A percentile compares a stretch with the other conserved stretches of the same genome.
Evolutionary conservation across 2,888 invertebrate genomes (phyloP).

Genomic region (Xestia c-nigrum): DNA sequence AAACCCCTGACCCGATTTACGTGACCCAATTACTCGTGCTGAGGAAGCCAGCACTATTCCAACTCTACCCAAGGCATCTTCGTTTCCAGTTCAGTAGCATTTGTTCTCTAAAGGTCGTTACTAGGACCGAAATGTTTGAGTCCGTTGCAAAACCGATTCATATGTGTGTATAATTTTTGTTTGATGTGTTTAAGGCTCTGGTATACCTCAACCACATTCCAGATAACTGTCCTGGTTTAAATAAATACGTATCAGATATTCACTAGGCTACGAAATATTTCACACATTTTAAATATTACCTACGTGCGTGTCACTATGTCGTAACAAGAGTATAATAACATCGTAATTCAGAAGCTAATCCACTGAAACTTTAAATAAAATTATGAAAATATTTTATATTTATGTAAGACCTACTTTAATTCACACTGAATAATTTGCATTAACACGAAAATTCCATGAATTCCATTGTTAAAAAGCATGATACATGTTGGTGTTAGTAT

Average conservation of each 20-base stretch:
- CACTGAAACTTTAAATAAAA: constrained; percentile 40
- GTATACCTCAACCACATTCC: background rate
- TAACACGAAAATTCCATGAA: constrained; percentile 5
- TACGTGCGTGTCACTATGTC: constrained; percentile 32
- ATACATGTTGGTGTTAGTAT: background rate
- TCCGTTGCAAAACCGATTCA: background rate
- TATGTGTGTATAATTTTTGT: background rate
- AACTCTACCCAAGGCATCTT: constrained; percentile 15
- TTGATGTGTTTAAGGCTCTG: background rate
- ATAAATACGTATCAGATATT: background rate
- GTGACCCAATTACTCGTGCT: constrained; percentile 25
- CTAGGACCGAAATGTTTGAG: background rate
- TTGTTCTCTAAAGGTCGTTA: background rate
- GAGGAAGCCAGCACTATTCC: background rate
- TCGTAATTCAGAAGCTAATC: constrained; percentile 44
- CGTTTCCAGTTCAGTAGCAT: constrained; percentile 35
- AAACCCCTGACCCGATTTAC: constrained; percentile 13
- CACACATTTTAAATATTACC: constrained; percentile 5
- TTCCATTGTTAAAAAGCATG: background rate
- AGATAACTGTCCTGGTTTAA: constrained; percentile 7
- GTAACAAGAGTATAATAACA: constrained; percentile 29
- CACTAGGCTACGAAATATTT: constrained; percentile 1
- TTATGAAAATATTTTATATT: constrained; percentile 35
- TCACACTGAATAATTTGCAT: constrained; percentile 9
- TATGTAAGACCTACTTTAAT: constrained; percentile 7